Percentiles rank a stretch among this genome's conserved stretches.
phyloP scores from a whole-genome alignment of 1,140 invertebrate species.

The Bombus sibiricus region DNA sequence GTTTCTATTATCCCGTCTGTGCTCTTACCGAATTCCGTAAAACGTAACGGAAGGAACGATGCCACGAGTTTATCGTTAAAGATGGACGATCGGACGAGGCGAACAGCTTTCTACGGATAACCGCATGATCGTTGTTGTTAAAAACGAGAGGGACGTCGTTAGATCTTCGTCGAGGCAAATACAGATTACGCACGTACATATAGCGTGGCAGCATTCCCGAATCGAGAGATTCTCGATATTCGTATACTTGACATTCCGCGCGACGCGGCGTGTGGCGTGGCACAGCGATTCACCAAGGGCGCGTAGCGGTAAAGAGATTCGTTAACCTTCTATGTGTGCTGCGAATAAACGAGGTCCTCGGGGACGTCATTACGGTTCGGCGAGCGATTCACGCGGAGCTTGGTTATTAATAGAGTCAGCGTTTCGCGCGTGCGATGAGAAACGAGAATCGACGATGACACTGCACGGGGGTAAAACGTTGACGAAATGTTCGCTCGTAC shows the following conservation, averaged over 20 bases:
- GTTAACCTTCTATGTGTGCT: slow-evolving; percentile 47
- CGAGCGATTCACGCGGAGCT: slow-evolving; percentile 14
- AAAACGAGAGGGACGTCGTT: neutral
- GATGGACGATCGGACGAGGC: no score
- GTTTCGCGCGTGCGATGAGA: neutral
- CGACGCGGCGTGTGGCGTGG: neutral
- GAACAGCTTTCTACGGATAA: no score
- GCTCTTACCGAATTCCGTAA: neutral
- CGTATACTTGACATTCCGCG: slow-evolving; percentile 57
- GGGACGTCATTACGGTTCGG: slow-evolving; percentile 37
- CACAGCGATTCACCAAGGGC: slow-evolving; percentile 56
- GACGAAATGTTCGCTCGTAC: neutral
- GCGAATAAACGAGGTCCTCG: slow-evolving; percentile 55
- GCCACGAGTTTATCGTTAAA: neutral
- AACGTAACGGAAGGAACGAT: neutral
- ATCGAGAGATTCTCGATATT: slow-evolving; percentile 39
- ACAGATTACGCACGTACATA: neutral
- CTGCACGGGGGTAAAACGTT: neutral
- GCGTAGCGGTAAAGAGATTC: slow-evolving; percentile 58
- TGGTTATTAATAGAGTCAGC: slow-evolving; percentile 34
- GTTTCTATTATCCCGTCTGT: neutral
- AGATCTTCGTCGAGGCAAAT: neutral
- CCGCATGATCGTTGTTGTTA: no score
- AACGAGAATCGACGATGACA: slow-evolving; percentile 21
- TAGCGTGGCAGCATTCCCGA: neutral